Evolutionary conservation across 2,797 vertebrate genomes (phyloP).

Genomic region (Trichosurus vulpecula): DNA sequence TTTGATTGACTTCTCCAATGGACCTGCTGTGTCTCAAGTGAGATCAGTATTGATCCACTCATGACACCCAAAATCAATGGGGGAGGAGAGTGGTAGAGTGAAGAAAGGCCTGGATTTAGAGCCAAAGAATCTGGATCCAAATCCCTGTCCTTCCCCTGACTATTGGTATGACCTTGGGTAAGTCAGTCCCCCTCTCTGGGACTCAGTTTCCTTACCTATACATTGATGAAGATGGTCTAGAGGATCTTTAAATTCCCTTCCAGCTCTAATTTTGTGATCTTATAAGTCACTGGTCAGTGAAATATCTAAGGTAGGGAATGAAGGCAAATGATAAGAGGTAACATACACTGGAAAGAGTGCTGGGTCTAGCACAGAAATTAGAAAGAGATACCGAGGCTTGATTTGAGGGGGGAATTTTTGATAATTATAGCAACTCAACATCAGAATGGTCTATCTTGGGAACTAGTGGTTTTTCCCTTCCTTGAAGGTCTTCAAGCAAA

Average conservation of each 20-base stretch:
- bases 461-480: background rate
- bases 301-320: background rate
- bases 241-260: background rate
- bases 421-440: background rate
- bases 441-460: background rate
- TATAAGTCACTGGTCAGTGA: background rate
- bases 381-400: background rate
- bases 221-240: background rate
- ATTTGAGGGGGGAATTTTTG: background rate
- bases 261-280: background rate
- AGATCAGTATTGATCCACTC: background rate
- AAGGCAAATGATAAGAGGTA: background rate
- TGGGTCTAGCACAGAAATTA: background rate
- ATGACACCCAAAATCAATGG: background rate
- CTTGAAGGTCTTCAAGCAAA: background rate
- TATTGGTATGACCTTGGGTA: background rate
- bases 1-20: background rate
- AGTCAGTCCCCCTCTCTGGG: background rate
- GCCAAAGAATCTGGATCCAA: background rate
- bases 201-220: background rate
- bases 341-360: background rate
- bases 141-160: background rate
- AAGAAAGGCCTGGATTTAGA: background rate
- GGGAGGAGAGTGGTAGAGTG: background rate
- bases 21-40: background rate